A percentile compares a stretch with the other conserved stretches of the same genome.
Evolutionary conservation across 2,888 invertebrate genomes (phyloP).

Genomic region (Pristionchus fissidentatus): DNA sequence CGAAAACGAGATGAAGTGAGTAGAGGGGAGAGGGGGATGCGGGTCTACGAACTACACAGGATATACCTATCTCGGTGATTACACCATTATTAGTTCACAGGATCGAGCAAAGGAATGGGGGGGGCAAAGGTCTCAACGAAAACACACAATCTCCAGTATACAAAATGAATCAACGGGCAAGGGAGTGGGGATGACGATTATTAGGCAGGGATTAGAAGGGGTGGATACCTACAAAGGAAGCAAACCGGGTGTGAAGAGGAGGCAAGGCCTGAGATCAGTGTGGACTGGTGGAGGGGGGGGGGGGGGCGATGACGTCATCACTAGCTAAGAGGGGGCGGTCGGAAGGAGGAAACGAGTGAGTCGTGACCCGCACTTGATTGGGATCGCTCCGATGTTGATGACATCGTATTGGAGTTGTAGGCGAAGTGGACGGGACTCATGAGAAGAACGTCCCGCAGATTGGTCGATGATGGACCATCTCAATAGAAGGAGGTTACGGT

Average conservation of each 20-base stretch:
- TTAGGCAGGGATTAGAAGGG: background rate
- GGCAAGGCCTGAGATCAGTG: background rate
- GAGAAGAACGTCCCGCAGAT: background rate
- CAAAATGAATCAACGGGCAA: too few species aligned
- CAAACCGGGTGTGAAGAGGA: too few species aligned
- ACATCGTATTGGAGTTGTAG: constrained; percentile 22
- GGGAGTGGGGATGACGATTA: background rate
- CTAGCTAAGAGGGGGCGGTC: constrained; percentile 19
- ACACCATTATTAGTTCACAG: constrained; percentile 29
- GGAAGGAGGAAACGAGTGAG: constrained; percentile 29
- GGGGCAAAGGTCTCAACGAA: background rate
- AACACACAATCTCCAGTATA: background rate
- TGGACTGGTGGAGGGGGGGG: background rate
- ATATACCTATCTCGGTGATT: background rate
- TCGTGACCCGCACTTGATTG: constrained; percentile 29
- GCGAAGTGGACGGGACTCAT: background rate
- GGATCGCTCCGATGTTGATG: constrained; percentile 30
- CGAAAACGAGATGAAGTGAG: background rate
- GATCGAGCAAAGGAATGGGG: background rate
- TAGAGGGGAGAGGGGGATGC: background rate
- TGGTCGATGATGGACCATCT: constrained; percentile 9
- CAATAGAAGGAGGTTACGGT: too few species aligned
- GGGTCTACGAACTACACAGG: constrained; percentile 27
- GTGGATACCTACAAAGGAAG: background rate
- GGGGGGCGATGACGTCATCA: background rate